Evolutionary conservation across 2,888 invertebrate genomes (phyloP), one percentile per base, ranked within the genome.

Genomic region (Gortyna flavago): DNA sequence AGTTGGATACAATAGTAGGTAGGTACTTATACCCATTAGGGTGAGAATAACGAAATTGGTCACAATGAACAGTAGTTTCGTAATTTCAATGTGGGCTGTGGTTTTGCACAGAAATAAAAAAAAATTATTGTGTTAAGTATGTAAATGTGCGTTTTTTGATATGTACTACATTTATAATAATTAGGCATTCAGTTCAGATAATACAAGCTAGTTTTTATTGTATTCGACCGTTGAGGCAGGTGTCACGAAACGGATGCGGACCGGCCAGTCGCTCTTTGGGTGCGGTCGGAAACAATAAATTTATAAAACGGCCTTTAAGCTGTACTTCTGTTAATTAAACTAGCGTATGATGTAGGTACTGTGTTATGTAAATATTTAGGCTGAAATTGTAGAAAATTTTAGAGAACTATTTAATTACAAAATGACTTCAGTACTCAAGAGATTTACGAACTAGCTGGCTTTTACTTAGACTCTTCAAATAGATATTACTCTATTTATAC

Each of bases 271-370:
- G 84, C 79, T 77, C 81, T 77, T 77, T 80, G 84, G 86, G 88
- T 77, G 84, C 79, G 87, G 89, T 92, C 90, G 93, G 93, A 93
- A 91, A 91, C 90, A 86, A 91, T 92, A 91, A 91, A 91, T 91
- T 89, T 75, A 74, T 87, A 86, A 88, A 89, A 89, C 80, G 75
- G 75, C 73, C 82, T 74, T 75, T 84, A 85, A 86, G 73, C 78
- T 81, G 81, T 81, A 74, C 78, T 88, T 89, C 69, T 80, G 74
- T 72, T 85, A 85, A 89, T 87, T 79, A 87, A 86, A 82, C 87
- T 88, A 84, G 79, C 85, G 85, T 83, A 44, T 83, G 67, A 81
- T 74, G 67, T 72, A 81, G 72, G 67, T 72, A 81, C 71, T 73
- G 41, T 38, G 41, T 68, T 84, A 81, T 79, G 79, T 80, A 76